Evolutionary conservation across 1,140 invertebrate genomes (phyloP), one percentile per base, ranked within the genome.

Genomic region (Luehdorfia chinensis): DNA sequence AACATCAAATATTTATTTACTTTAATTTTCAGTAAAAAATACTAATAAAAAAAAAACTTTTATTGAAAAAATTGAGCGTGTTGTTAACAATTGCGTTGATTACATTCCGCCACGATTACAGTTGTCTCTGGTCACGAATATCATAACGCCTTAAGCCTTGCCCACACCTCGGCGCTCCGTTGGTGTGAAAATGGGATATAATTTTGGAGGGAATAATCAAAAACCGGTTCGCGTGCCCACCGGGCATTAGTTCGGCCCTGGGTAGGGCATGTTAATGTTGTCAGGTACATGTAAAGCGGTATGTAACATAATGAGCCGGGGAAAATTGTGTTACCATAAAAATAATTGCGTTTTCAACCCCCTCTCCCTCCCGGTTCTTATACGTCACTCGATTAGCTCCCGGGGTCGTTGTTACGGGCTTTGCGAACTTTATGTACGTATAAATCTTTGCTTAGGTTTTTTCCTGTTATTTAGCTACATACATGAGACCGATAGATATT

Each of bases 281-380:
- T 74, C 71, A 76, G 60, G 69, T 69, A 69, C 58, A 66, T 70
- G 60, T 63, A 61, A 55, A 67, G 57, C 59, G 61, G 75, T 76
- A 69, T 73, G 74, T 73, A n/a, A 76, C 70, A 69, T 83, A 84
- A 84, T 84, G 76, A 84, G 72, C 75, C 75, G 62, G 65, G 72
- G 75, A 76, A 80, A 84, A 84, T 81, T 81, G 79, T 79, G 80
- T 76, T 76, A 76, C 77, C 75, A 81, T 84, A 84, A 84, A 84
- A 84, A 81, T 84, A 81, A 84, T 84, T 79, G 74, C 73, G 68
- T 80, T 79, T 66, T 53, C 64, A 47, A 39, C 47, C 47, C 25
- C 9, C 25, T 11, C 39, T 65, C 63, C 65, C 39, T 65, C 63
- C 65, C 66, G 55, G 55, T 67, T 60, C 60, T 67, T 66, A 49